phyloP scores from a whole-genome alignment of 2,797 vertebrate species.

The Miichthys miiuy region DNA sequence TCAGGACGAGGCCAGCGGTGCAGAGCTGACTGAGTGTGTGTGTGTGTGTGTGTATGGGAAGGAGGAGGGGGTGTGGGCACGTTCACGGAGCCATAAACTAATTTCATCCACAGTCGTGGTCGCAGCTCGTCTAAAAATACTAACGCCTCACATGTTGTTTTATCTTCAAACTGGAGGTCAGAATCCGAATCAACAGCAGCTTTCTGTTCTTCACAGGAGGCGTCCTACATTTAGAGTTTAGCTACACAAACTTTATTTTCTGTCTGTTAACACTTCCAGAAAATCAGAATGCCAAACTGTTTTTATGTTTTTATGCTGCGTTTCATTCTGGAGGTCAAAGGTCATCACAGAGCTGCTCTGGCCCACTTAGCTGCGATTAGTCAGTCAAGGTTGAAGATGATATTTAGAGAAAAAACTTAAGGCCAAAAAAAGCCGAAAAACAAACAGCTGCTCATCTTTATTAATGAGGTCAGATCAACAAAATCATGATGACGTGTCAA shows the following conservation, averaged over 20 bases:
- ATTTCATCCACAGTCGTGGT: slow-evolving; percentile 71
- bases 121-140: slow-evolving; percentile 73
- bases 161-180: slow-evolving; percentile 54
- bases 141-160: slow-evolving; percentile 61
- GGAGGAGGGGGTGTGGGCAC: slow-evolving; percentile 10
- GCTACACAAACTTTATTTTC: not conserved
- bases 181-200: slow-evolving; percentile 34
- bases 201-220: slow-evolving; percentile 29
- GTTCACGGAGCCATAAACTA: slow-evolving; percentile 73
- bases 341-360: slow-evolving; percentile 3
- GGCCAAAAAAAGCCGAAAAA: slow-evolving; percentile 40
- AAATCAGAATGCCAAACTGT: not conserved
- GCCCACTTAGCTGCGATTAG: slow-evolving; percentile 22
- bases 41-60: slow-evolving; percentile 24
- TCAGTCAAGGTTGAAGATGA: slow-evolving; percentile 57
- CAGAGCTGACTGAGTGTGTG: slow-evolving; percentile 8
- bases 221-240: slow-evolving; percentile 10
- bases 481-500: not conserved
- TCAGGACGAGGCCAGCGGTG: slow-evolving; percentile 74
- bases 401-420: slow-evolving; percentile 46
- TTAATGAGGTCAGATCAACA: slow-evolving; percentile 22
- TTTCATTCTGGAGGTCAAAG: slow-evolving; percentile 25
- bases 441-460: slow-evolving; percentile 25
- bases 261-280: not conserved
- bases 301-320: not conserved